phyloP scores from a whole-genome alignment of 1,140 invertebrate genomes.

The Dendroctonus valens region DNA sequence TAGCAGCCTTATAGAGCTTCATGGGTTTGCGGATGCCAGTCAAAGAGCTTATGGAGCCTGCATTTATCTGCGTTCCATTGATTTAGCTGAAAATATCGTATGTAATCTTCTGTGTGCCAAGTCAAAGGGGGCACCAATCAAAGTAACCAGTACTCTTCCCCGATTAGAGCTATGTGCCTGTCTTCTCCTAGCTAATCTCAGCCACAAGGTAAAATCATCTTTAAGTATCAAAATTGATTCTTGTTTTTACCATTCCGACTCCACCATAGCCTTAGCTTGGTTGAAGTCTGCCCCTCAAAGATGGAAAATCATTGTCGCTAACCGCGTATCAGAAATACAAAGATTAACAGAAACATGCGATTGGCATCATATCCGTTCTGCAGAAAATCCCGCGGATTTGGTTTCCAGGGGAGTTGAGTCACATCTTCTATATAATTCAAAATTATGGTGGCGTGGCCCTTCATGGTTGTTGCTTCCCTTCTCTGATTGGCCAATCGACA shows the following conservation, averaged over 20 bases:
- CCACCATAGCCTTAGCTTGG: slow-evolving; percentile 18
- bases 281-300: slow-evolving; percentile 2
- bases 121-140: slow-evolving; percentile 10
- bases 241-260: slow-evolving; percentile 7
- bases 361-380: slow-evolving; percentile 20
- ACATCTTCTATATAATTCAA: no score
- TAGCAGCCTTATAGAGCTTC: slow-evolving; percentile 29
- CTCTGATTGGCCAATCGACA: no score
- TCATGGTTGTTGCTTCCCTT: no score
- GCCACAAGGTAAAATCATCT: background rate
- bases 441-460: no score
- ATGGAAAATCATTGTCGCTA: slow-evolving; percentile 25
- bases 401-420: slow-evolving; percentile 41
- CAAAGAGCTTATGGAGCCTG: slow-evolving; percentile 44
- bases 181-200: background rate
- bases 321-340: slow-evolving; percentile 21
- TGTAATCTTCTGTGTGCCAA: slow-evolving; percentile 31
- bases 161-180: slow-evolving; percentile 51
- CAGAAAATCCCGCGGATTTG: slow-evolving; percentile 31
- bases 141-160: slow-evolving; percentile 20
- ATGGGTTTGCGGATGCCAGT: slow-evolving; percentile 49
- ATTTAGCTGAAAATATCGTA: slow-evolving; percentile 10
- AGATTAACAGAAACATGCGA: background rate
- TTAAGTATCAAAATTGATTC: background rate
- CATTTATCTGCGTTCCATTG: background rate